Base-by-base conservation (phyloP, 2,113 vertebrate species). In the Pagrus major region DNA sequence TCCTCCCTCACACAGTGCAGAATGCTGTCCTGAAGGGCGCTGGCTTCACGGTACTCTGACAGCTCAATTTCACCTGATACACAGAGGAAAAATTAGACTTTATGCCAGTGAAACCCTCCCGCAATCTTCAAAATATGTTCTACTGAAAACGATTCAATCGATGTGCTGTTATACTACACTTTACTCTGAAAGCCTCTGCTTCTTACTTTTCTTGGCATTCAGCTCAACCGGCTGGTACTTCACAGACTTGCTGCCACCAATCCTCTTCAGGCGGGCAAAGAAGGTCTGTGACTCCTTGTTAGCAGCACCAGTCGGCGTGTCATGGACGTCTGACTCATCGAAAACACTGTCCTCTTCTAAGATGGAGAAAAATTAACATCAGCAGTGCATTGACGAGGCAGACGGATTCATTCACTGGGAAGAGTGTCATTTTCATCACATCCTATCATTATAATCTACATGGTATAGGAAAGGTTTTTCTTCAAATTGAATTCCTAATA, bases 231-330 rank as follows among this genome's bases (percentile, higher is more conserved):
- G 97, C 91, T 99, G 98, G 93, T 99, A 99, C 95, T 99, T 99
- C 92, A 98, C 97, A 89, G 98, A 97, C 95, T 99, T 99, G 96
- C 96, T 97, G 91, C 98, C 98, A 59, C 98, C 98, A 72, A 99
- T 99, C 92, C 98, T 97, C 93, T 99, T 99, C 90, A 99, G 94
- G 72, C 97, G 97, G 87, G 98, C 98, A 93, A 99, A 99, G 95
- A 99, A 99, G 82, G 98, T 99, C 94, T 99, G 98, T 65, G 98
- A 98, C 91, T 99, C 98, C 93, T 98, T 99, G 93, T 96, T 98
- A 88, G 95, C 95, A 52, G 96, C 97, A 90, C 97, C 97, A 83
- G 98, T 98, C 78, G 98, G 98, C 46, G 98, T 99, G 92, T 99
- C 98, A 79, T 99, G 98, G 91, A 99, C 96, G 84, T 99, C 98